Conservation (phyloP, 2,888 invertebrate species). For the Drosophila subsilvestris region DNA sequence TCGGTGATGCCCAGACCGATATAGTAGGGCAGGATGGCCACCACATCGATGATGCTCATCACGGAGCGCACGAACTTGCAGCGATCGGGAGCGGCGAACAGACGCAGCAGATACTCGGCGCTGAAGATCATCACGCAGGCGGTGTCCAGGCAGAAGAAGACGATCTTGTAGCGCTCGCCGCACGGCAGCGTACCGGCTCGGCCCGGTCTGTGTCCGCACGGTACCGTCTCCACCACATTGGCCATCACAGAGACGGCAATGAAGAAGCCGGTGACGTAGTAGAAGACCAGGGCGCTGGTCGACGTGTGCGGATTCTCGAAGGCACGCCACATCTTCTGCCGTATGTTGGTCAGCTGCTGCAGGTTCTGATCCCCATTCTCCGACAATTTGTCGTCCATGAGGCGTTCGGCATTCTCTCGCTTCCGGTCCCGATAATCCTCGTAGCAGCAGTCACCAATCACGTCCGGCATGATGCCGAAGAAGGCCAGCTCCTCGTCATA, state of each 20-base stretch:
- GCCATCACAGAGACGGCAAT: slow-evolving; percentile 99
- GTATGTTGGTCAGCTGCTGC: slow-evolving; percentile 93
- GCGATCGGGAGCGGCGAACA: slow-evolving; percentile 99
- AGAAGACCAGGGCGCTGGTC: slow-evolving; percentile 99
- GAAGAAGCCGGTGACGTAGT: slow-evolving; percentile 99
- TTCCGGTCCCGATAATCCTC: slow-evolving; percentile 99
- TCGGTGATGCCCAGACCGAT: slow-evolving; percentile 98
- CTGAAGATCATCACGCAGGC: slow-evolving; percentile 99
- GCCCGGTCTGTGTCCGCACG: slow-evolving; percentile 87
- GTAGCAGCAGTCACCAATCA: slow-evolving; percentile 99
- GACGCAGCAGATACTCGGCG: slow-evolving; percentile 96
- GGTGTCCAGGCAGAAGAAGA: slow-evolving; percentile 99
- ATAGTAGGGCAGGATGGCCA: slow-evolving; percentile 99
- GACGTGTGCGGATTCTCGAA: slow-evolving; percentile 99
- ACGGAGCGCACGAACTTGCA: slow-evolving; percentile 99
- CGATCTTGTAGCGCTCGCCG: slow-evolving; percentile 98
- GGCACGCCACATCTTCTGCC: slow-evolving; percentile 99
- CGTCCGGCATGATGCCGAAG: slow-evolving; percentile 98
- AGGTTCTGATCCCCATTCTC: slow-evolving; percentile 96
- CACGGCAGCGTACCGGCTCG: slow-evolving; percentile 95
- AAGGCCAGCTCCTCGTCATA: slow-evolving; percentile 99
- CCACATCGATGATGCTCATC: slow-evolving; percentile 99
- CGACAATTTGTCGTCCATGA: slow-evolving; percentile 98
- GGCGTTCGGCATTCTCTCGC: slow-evolving; percentile 98
- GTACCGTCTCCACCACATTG: slow-evolving; percentile 96